Evolutionary conservation across 2,797 vertebrate species (phyloP).

Genomic region (Lutjanus campechanus): DNA sequence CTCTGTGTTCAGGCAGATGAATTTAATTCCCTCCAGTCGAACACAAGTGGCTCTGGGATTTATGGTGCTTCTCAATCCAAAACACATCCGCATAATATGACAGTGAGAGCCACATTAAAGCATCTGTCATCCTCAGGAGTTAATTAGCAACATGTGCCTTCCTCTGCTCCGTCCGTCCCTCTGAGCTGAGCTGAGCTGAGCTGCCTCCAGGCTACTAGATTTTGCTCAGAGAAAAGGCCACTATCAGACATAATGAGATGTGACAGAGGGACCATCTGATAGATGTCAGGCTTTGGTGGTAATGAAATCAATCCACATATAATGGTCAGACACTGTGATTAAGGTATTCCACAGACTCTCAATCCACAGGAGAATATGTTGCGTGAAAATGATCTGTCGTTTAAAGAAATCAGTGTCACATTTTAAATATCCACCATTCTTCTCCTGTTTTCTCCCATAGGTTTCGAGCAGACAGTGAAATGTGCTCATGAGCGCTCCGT

Average conservation of each 20-base stretch:
- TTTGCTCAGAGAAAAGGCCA: constrained; percentile 38
- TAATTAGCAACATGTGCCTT: constrained; percentile 78
- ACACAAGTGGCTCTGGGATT: constrained; percentile 57
- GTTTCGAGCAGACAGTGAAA: constrained; percentile 90
- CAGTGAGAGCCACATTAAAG: constrained; percentile 77
- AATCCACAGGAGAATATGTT: constrained; percentile 10
- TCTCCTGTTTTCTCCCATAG: constrained; percentile 55
- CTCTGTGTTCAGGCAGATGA: constrained; percentile 56
- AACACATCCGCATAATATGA: constrained; percentile 69
- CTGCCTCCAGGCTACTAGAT: constrained; percentile 72
- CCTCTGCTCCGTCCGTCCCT: constrained; percentile 52
- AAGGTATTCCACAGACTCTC: constrained; percentile 9
- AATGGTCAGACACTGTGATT: constrained; percentile 32
- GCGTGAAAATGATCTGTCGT: not conserved
- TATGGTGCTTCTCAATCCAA: constrained; percentile 58
- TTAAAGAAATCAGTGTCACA: constrained; percentile 4
- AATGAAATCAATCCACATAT: constrained; percentile 55
- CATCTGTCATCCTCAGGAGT: constrained; percentile 74
- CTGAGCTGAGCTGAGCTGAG: constrained; percentile 68
- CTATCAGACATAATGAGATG: constrained; percentile 51
- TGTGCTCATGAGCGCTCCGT: constrained; percentile 95
- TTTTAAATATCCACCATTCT: constrained; percentile 9
- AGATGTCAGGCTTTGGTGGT: constrained; percentile 45
- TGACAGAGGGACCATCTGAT: constrained; percentile 57
- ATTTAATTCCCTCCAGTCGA: constrained; percentile 62